Base-by-base conservation (phyloP, 2,888 invertebrate genomes). In the Monoplex corrugatus region DNA sequence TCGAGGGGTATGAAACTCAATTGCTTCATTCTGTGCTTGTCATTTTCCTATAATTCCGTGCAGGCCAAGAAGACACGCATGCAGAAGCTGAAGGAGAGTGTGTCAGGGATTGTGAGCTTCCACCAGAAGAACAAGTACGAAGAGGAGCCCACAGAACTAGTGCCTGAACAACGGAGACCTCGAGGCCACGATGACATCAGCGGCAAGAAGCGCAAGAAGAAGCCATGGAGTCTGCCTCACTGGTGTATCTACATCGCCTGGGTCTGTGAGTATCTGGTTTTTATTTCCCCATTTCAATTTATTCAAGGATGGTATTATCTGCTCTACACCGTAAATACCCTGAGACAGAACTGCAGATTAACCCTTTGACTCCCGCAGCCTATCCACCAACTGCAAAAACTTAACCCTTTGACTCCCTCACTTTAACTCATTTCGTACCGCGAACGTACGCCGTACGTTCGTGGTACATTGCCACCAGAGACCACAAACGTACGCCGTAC, bases 161-260 rank as follows among this genome's bases (percentile, higher is more conserved):
- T 91, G 13, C 90, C 90, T 0, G 90, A 91, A 23, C 87, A 90
- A n/a, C 91, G 91, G 28, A 92, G 93, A 28, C 89, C 90, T 32
- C 91, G 91, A 44, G 92, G 92, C 19, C 91, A 91, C 23, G 90
- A 91, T 1, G 91, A 91, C 82, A 91, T 91, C 45, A 91, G 90
- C 84, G 91, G 92, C 38, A 88, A 89, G 40, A 94, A 94, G 90
- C 95, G 94, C 90, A 95, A 95, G 93, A 96, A 96, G 93, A 95
- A 95, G 91, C 93, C 94, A 0, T 93, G 91, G 89, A 93, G 94
- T 86, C 93, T 96, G 43, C 96, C 96, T 8, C 94, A 94, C 89
- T 96, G 96, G 96, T 94, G 93, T 87, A 93, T 94, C 82, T 96
- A 95, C 92, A 94, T 96, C 88, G 95, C 95, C 10, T 96, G 95